Conservation (phyloP, 23 tunicate species). For the Halocynthia aurantium region DNA sequence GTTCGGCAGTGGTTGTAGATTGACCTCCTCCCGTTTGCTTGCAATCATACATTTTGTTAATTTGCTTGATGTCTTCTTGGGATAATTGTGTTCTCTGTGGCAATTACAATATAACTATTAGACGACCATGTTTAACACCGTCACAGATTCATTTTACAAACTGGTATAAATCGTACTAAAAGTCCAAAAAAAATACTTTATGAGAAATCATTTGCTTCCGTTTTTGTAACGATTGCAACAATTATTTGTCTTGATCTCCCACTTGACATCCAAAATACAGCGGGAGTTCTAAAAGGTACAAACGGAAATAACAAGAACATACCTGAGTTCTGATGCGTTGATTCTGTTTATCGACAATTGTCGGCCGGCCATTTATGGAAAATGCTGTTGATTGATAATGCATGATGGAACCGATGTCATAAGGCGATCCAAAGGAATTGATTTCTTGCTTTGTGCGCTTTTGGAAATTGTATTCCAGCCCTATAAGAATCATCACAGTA, state of each 20-base stretch:
- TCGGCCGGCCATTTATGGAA: conserved; percentile 18
- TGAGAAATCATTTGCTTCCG: too few relatives aligned
- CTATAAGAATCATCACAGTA: not conserved
- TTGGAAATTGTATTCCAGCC: conserved; percentile 31
- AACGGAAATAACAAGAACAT: too few relatives aligned
- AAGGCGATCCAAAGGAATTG: conserved; percentile 23
- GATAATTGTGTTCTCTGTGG: conserved; percentile 40
- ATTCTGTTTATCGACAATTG: conserved; percentile 6
- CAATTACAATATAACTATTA: too few relatives aligned
- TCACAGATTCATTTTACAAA: too few relatives aligned
- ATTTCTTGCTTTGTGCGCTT: conserved; percentile 1
- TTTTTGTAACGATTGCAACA: too few relatives aligned
- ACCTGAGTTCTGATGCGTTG: conserved; percentile 2
- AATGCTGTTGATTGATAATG: conserved; percentile 25
- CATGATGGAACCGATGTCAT: conserved; percentile 25
- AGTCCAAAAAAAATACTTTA: too few relatives aligned
- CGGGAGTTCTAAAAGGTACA: too few relatives aligned
- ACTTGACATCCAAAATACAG: too few relatives aligned
- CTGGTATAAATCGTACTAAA: too few relatives aligned
- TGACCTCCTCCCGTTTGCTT: conserved; percentile 19
- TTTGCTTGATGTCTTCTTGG: conserved; percentile 28
- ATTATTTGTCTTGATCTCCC: too few relatives aligned
- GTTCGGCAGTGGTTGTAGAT: conserved; percentile 5
- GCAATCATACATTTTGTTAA: conserved; percentile 51
- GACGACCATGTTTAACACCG: too few relatives aligned